Conservation (phyloP, 2,888 invertebrate genomes). For the Diachrysia chrysitis region DNA sequence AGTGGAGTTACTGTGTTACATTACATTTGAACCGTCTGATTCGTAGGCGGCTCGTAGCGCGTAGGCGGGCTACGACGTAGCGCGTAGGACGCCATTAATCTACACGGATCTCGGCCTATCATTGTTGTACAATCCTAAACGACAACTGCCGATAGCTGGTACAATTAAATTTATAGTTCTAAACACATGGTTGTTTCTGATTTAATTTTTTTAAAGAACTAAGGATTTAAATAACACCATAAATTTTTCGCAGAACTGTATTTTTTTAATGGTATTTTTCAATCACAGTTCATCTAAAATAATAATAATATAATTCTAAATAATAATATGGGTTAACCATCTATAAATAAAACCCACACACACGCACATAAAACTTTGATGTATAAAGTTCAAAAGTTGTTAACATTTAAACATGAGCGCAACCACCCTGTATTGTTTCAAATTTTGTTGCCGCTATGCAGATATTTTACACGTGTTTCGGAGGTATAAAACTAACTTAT, state of each 20-base stretch:
- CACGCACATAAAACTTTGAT: neutral
- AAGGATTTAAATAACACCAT: neutral
- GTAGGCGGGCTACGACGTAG: constrained; percentile 68
- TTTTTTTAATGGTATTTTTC: neutral
- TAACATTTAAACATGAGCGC: constrained; percentile 4
- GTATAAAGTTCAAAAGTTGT: constrained; percentile 1
- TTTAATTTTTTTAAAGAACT: neutral
- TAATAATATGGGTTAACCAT: neutral
- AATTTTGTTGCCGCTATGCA: constrained; percentile 1
- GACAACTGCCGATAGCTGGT: constrained; percentile 37
- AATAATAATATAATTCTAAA: neutral
- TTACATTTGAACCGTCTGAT: constrained; percentile 26
- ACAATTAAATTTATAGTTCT: constrained; percentile 34
- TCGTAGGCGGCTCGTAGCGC: constrained; percentile 65
- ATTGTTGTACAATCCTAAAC: constrained; percentile 38
- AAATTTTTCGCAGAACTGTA: neutral
- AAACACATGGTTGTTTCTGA: constrained; percentile 9
- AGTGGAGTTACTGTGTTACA: constrained; percentile 11
- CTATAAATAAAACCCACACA: neutral
- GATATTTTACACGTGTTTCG: constrained; percentile 1
- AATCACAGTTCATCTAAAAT: too few species aligned
- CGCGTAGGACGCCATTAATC: constrained; percentile 72
- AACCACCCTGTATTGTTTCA: constrained; percentile 1
- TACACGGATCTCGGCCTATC: constrained; percentile 40
- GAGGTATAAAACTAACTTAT: constrained; percentile 4